A percentile compares a stretch with the other conserved stretches of the same genome.
These are phyloP conservation scores for Lophura nycthemera DNA, from an alignment of 2,113 vertebrate species.

Conservation along the genomic window DNA sequence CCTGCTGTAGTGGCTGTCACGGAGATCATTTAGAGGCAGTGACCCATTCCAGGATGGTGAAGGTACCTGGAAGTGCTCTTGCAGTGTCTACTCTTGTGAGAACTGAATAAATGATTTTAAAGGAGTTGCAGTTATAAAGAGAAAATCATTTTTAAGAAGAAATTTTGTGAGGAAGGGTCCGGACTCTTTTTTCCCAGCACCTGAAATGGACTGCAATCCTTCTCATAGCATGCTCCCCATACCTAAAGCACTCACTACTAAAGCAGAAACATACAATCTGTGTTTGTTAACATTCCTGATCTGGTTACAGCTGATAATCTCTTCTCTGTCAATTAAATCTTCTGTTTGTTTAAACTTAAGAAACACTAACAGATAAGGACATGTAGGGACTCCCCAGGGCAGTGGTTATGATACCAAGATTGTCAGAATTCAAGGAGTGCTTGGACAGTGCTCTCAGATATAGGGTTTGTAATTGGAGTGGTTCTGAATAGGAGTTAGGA, in stretches of 20 bases:
- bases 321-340: not conserved
- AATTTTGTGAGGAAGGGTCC: not conserved
- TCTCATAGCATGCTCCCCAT: not conserved
- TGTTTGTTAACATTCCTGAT: not conserved
- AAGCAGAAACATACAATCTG: not conserved
- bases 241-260: not conserved
- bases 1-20: not conserved
- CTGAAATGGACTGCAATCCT: not conserved
- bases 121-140: not conserved
- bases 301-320: not conserved
- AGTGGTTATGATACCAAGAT: not conserved
- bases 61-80: not conserved
- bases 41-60: not conserved
- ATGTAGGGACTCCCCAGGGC: not conserved
- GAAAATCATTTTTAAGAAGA: not conserved
- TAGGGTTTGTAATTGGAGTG: too few relatives aligned
- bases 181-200: not conserved
- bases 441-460: too few relatives aligned
- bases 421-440: not conserved
- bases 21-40: not conserved
- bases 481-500: too few relatives aligned
- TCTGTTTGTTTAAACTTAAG: not conserved
- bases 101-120: not conserved
- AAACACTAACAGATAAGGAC: not conserved
- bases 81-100: not conserved